Conservation (phyloP, 2,888 invertebrate species). For the Caenorhabditis uteleia region DNA sequence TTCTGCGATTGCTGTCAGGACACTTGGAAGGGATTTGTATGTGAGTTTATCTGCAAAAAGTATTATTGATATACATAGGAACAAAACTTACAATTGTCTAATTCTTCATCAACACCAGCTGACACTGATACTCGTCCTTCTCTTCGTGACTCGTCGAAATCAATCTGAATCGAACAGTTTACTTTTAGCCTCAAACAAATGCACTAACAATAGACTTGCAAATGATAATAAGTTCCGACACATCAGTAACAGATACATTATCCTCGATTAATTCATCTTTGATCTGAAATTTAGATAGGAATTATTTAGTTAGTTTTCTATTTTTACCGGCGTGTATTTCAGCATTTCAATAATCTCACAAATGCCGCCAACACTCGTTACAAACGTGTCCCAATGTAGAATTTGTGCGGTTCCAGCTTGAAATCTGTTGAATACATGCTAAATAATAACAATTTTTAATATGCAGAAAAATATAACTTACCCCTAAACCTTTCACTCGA, state of each 20-base stretch:
- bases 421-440: constrained; percentile 25
- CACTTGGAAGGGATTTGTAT: constrained; percentile 78
- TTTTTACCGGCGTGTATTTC: constrained; percentile 14
- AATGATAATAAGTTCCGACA: constrained; percentile 27
- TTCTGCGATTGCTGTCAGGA: constrained; percentile 79
- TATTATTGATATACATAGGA: neutral
- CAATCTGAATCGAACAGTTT: constrained; percentile 69
- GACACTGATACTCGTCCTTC: constrained; percentile 80
- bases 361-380: constrained; percentile 21
- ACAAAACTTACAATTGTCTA: constrained; percentile 75
- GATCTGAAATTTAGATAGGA: constrained; percentile 9
- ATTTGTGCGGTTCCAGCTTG: constrained; percentile 29
- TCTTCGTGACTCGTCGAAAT: constrained; percentile 71
- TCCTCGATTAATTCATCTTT: constrained; percentile 9
- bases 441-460: constrained; percentile 3
- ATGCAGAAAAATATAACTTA: neutral
- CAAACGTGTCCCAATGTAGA: constrained; percentile 31
- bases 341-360: constrained; percentile 14
- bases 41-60: constrained; percentile 76
- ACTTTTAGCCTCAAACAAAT: constrained; percentile 4
- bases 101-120: constrained; percentile 78
- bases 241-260: constrained; percentile 7
- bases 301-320: neutral
- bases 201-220: constrained; percentile 20
- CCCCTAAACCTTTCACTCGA: constrained; percentile 5